Conservation (phyloP, 2,113 vertebrate species). For the Pholis gunnellus region DNA sequence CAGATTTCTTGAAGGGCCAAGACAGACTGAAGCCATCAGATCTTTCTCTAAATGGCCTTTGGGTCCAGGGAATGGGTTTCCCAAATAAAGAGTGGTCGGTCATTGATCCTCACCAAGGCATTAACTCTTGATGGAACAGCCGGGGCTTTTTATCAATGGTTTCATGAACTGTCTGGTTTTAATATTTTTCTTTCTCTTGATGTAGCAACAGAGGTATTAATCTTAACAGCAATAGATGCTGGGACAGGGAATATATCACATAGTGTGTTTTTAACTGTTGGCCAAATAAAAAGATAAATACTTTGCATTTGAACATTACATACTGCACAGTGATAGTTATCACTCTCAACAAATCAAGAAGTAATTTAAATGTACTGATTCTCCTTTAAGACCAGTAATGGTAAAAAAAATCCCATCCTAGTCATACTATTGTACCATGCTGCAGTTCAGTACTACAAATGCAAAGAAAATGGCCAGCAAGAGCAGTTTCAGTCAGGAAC, state of each 20-base stretch:
- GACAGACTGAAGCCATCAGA: slow-evolving; percentile 71
- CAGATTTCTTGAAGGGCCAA: slow-evolving; percentile 69
- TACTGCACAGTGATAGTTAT: not conserved
- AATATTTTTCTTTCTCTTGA: slow-evolving; percentile 28
- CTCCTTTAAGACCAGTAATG: not conserved
- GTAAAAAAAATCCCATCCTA: not conserved
- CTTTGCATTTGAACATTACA: not conserved
- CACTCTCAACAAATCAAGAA: not conserved
- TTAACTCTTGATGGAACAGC: slow-evolving; percentile 60
- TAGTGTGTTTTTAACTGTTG: not conserved
- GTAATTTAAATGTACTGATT: not conserved
- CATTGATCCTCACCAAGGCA: slow-evolving; percentile 59
- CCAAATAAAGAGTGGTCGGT: slow-evolving; percentile 32
- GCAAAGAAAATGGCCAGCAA: not conserved
- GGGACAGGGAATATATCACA: slow-evolving; percentile 3
- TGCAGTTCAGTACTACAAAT: not conserved
- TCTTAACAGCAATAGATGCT: not conserved
- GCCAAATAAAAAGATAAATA: not conserved
- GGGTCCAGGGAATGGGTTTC: slow-evolving; percentile 56
- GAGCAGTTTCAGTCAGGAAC: not conserved
- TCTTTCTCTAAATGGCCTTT: slow-evolving; percentile 68
- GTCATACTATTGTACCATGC: not conserved
- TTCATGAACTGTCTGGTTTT: slow-evolving; percentile 39
- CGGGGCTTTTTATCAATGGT: slow-evolving; percentile 34
- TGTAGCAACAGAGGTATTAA: not conserved